Evolutionary conservation across 2,888 invertebrate genomes (phyloP).

Genomic region (Monochamus alternatus): DNA sequence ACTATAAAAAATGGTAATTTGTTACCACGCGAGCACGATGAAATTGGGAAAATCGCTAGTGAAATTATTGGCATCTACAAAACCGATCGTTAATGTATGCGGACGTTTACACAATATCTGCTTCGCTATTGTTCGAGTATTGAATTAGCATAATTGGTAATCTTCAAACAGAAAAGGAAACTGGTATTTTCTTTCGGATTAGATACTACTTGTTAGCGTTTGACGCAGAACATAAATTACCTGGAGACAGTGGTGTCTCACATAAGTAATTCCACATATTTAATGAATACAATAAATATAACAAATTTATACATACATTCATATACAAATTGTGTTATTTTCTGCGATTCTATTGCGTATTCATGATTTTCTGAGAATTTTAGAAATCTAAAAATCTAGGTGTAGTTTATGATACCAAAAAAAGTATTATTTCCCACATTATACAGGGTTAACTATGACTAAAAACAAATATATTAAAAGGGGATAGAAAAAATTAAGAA

Average conservation of each 20-base stretch:
- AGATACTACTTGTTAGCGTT: neutral
- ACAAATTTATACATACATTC: too few relatives aligned
- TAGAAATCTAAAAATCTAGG: too few relatives aligned
- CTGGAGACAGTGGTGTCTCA: neutral
- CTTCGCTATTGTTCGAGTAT: neutral
- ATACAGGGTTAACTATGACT: too few relatives aligned
- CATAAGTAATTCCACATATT: too few relatives aligned
- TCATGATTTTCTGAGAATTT: too few relatives aligned
- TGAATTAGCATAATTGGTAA: conserved; percentile 14
- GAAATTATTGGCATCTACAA: neutral
- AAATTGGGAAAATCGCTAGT: neutral
- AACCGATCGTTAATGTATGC: neutral
- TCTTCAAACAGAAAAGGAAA: conserved; percentile 12
- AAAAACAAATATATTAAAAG: too few relatives aligned
- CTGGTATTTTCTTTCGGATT: conserved; percentile 11
- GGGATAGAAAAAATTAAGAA: too few relatives aligned
- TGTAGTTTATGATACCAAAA: too few relatives aligned
- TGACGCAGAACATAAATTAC: neutral
- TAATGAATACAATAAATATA: too few relatives aligned
- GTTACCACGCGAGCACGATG: neutral
- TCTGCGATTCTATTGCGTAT: too few relatives aligned
- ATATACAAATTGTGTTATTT: too few relatives aligned
- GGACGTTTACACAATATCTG: neutral
- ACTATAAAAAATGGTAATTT: conserved; percentile 5
- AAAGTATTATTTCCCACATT: too few relatives aligned